Evolutionary conservation across 2,888 invertebrate genomes (phyloP), one percentile per base, ranked within the genome.

Genomic region (Phyto melanocephala): DNA sequence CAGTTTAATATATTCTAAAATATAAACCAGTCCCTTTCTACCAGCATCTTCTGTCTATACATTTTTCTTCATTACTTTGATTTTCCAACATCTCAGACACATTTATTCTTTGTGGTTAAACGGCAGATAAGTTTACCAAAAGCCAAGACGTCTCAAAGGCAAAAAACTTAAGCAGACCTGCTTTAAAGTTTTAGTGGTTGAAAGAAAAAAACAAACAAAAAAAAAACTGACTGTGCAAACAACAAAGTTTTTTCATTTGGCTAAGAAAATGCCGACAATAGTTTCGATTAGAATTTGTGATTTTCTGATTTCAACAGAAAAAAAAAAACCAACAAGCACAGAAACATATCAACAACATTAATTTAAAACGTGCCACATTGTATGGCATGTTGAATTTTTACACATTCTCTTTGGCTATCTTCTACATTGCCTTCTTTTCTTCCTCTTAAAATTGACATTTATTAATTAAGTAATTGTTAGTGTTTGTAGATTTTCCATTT

Each of bases 191-290:
- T 56, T 54, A 56, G 70, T 40, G 78, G 70, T 78, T 78, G 47
- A 5, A 28, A 62, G 7, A 42, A 35, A 15, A 40, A 42, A 22
- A 22, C 17, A 10, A 47, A 8, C 15, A 15, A 6, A 11, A 47
- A n/a, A 13, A 15, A 60, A 24, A 37, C 45, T 24, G 28, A 22
- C 33, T 68, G 20, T 68, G 1, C 22, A 67, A 52, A 15, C 35
- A 52, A 22, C 22, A 35, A 45, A 28, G 56, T 52, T 42, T 62
- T n/a, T n/a, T 4, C 45, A 45, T 20, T 5, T 42, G 28, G 54
- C 24, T 63, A 28, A 63, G 54, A 78, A 71, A 78, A 78, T 45
- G 70, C 78, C 78, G 78, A 78, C 78, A 71, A 37, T 56, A 70
- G 54, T 47, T 63, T 71, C 70, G 78, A 71, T 78, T 78, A 71